These are phyloP conservation scores for Cydia splendana DNA, from an alignment of 1,140 invertebrate genomes.

Conservation along the genomic window DNA sequence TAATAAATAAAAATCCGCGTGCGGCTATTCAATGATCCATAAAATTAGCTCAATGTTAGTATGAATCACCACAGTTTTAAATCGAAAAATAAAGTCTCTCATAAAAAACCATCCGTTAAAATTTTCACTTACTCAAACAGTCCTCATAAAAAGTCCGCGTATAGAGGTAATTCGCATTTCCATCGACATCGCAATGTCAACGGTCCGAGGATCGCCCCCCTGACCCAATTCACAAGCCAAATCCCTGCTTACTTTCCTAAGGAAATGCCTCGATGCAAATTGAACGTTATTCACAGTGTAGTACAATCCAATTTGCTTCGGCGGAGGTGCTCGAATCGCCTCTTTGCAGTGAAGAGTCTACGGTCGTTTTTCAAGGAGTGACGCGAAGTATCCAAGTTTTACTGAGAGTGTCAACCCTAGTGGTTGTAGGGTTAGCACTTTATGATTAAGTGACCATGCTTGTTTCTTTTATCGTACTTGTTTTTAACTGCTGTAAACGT, in stretches of 20 bases:
- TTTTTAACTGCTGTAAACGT: too few relatives aligned
- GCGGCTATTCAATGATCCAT: too few relatives aligned
- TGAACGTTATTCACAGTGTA: constrained; percentile 10
- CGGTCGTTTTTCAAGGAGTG: constrained; percentile 20
- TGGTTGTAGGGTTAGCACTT: constrained; percentile 12
- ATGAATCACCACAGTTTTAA: too few relatives aligned
- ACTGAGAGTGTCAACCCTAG: constrained; percentile 21
- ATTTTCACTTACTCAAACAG: not conserved
- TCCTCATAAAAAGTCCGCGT: not conserved
- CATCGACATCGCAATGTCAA: constrained; percentile 17
- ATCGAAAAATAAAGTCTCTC: too few relatives aligned
- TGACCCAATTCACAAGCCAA: constrained; percentile 14
- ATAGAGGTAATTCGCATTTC: not conserved
- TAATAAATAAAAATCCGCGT: too few relatives aligned
- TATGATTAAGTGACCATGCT: not conserved
- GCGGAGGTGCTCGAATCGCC: not conserved
- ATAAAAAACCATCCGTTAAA: not conserved
- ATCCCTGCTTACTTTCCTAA: constrained; percentile 19
- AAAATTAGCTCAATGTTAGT: too few relatives aligned
- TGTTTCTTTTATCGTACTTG: not conserved
- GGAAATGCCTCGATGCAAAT: constrained; percentile 4
- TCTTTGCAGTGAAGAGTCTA: constrained; percentile 2
- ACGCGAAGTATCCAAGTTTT: constrained; percentile 10
- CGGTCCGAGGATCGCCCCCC: constrained; percentile 16
- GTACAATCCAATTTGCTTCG: not conserved